Evolutionary conservation across 2,888 invertebrate species (phyloP).

Genomic region (Calliphora vomitoria): DNA sequence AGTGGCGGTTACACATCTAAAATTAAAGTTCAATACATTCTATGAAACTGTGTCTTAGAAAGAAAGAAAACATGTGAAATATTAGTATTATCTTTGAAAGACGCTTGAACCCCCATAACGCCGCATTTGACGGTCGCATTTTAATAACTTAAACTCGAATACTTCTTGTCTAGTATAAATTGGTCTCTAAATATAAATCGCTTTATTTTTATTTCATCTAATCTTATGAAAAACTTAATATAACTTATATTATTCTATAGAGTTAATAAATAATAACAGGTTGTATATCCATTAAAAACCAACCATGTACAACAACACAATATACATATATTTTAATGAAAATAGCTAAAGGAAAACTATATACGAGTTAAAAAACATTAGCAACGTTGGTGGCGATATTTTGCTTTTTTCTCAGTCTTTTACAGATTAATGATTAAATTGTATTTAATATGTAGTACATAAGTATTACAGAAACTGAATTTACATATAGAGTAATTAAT

Average conservation of each 20-base stretch:
- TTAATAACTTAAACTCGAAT: too few relatives aligned
- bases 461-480: not conserved
- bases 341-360: not conserved
- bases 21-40: too few relatives aligned
- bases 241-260: not conserved
- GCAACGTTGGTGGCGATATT: conserved; percentile 21
- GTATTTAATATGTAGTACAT: not conserved
- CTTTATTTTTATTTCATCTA: too few relatives aligned
- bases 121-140: too few relatives aligned
- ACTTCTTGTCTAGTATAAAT: too few relatives aligned
- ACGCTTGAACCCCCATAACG: too few relatives aligned
- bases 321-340: conserved; percentile 4
- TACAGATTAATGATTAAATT: not conserved
- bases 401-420: not conserved
- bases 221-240: not conserved
- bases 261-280: conserved; percentile 34
- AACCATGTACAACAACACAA: not conserved
- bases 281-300: conserved; percentile 28
- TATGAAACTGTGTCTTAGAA: too few relatives aligned
- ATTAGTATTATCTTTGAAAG: too few relatives aligned
- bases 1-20: too few relatives aligned
- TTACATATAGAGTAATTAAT: not conserved
- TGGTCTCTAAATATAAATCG: too few relatives aligned
- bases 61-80: too few relatives aligned
- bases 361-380: not conserved